Conservation (phyloP, 1,140 invertebrate genomes). For the Ceratitis capitata region DNA sequence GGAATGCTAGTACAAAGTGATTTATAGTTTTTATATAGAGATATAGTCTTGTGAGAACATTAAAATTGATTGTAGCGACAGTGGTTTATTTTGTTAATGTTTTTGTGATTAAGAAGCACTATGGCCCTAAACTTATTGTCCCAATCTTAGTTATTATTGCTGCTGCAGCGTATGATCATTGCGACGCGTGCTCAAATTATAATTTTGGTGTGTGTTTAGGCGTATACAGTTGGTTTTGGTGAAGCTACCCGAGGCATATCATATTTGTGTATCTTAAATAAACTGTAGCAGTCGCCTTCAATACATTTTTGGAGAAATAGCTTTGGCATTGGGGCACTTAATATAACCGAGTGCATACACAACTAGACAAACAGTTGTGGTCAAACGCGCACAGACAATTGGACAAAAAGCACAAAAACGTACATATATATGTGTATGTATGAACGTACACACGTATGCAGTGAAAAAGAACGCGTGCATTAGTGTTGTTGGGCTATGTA, state of each 20-base stretch:
- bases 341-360: neutral
- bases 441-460: too few species aligned
- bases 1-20: neutral
- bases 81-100: neutral
- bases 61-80: neutral
- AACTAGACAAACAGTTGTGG: neutral
- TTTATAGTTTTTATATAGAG: too few species aligned
- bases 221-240: neutral
- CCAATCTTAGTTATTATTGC: neutral
- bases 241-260: neutral
- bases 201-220: neutral
- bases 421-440: too few species aligned
- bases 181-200: neutral
- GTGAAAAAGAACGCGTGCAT: neutral
- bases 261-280: neutral
- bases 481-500: neutral
- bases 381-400: neutral
- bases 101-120: neutral
- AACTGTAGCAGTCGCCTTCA: neutral
- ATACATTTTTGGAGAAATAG: neutral
- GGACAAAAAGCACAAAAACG: neutral
- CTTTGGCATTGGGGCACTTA: neutral
- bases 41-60: neutral
- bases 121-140: too few species aligned
- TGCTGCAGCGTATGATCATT: neutral